Percentiles rank a stretch among this genome's conserved stretches.
phyloP scores from a whole-genome alignment of 2,113 vertebrate genomes.

The Xenopus laevis region DNA sequence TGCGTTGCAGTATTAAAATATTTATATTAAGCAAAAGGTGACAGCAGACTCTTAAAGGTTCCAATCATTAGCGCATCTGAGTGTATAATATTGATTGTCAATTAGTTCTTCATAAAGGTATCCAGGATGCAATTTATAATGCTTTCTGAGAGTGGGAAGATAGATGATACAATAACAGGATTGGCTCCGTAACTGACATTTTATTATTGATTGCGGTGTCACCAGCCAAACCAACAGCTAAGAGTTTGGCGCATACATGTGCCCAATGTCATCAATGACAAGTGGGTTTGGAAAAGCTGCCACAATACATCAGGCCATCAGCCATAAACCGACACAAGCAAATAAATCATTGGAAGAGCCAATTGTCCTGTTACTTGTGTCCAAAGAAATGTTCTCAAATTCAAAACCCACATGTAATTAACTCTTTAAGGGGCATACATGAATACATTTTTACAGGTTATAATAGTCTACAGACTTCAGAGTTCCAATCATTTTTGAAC shows the following conservation, averaged over 20 bases:
- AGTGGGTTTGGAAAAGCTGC: constrained; percentile 10
- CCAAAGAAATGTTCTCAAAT: not conserved
- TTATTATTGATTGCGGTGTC: constrained; percentile 16
- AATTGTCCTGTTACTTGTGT: not conserved
- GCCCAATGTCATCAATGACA: constrained; percentile 3
- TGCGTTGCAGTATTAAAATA: too few species aligned
- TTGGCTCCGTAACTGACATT: not conserved
- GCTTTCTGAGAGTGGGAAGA: not conserved
- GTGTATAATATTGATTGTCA: not conserved
- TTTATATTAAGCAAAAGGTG: too few species aligned
- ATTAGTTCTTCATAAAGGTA: not conserved
- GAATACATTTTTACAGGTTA: too few species aligned
- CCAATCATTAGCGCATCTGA: not conserved
- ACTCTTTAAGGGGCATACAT: too few species aligned
- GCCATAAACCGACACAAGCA: not conserved
- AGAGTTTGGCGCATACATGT: not conserved
- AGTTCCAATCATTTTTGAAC: too few species aligned
- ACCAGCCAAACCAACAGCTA: constrained; percentile 1
- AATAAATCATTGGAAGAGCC: not conserved
- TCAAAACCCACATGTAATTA: too few species aligned
- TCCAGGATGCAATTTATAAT: not conserved
- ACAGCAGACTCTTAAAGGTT: not conserved
- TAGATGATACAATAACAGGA: not conserved
- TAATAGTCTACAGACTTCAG: too few species aligned
- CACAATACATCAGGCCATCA: not conserved